phyloP scores from a whole-genome alignment of 2,113 vertebrate species.

The Henicopernis longicauda region DNA sequence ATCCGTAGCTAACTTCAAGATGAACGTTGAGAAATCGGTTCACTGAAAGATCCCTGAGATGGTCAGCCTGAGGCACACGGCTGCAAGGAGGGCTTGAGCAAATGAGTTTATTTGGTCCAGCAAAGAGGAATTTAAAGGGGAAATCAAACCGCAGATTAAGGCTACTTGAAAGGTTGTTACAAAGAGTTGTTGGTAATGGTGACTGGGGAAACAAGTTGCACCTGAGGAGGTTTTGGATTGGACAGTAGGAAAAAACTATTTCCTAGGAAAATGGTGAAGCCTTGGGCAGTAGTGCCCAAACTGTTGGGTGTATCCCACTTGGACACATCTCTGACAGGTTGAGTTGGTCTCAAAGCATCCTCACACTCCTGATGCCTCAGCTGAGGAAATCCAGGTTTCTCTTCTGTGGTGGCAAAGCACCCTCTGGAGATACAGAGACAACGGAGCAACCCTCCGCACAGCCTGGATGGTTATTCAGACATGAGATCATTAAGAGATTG shows the following conservation, averaged over 20 bases:
- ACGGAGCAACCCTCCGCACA: background rate
- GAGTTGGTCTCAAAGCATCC: background rate
- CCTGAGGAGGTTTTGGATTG: background rate
- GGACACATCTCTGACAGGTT: background rate
- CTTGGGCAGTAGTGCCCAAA: background rate
- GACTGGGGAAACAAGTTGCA: background rate
- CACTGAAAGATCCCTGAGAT: background rate
- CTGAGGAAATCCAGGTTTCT: background rate
- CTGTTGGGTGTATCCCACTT: background rate
- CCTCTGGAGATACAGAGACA: slow-evolving; percentile 14
- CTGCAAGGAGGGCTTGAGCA: background rate
- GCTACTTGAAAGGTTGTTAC: background rate
- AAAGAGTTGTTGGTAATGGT: background rate
- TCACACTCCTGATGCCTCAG: background rate
- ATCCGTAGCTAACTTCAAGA: background rate
- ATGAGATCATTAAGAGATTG: slow-evolving; percentile 63
- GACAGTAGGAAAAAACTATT: background rate
- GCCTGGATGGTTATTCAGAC: slow-evolving; percentile 27
- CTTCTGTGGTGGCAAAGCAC: background rate
- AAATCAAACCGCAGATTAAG: background rate
- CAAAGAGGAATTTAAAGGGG: background rate
- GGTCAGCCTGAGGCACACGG: rapidly evolving
- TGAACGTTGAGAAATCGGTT: background rate
- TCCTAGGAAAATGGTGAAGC: background rate
- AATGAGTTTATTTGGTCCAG: background rate